A percentile compares a stretch with the other conserved stretches of the same genome.
Evolutionary conservation across 2,113 vertebrate species (phyloP).

Genomic region (Isichthys henryi): DNA sequence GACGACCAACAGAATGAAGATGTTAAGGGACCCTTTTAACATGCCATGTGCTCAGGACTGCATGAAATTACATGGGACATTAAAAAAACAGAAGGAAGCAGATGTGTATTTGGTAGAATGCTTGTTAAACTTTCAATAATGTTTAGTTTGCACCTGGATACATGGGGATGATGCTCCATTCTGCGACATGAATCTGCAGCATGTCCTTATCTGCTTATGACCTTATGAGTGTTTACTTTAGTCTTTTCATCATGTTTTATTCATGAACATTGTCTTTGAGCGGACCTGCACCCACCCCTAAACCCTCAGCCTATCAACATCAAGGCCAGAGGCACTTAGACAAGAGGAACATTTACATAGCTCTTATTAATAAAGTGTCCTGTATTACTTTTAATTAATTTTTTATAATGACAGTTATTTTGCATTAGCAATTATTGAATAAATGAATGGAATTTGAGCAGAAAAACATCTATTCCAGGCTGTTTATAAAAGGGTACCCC

Average conservation of each 20-base stretch:
- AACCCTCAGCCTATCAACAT: neutral
- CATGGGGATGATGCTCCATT: neutral
- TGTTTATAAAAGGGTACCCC: neutral
- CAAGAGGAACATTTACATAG: neutral
- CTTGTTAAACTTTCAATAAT: neutral
- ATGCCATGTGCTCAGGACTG: neutral
- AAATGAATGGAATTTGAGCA: neutral
- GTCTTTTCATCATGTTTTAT: slow-evolving; percentile 14
- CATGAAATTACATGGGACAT: neutral
- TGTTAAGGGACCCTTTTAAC: neutral
- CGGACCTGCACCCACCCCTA: neutral
- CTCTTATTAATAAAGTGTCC: neutral
- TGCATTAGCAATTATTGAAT: neutral
- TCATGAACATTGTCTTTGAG: neutral
- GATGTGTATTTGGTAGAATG: neutral
- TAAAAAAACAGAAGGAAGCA: neutral
- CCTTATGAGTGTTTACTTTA: neutral
- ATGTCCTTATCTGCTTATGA: neutral
- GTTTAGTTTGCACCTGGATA: neutral
- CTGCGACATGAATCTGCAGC: neutral
- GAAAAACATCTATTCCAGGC: neutral
- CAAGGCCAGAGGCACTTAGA: neutral
- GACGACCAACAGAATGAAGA: neutral
- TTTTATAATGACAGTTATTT: neutral
- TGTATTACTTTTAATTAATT: neutral